These are phyloP conservation scores for Hyppa rectilinea DNA, from an alignment of 2,888 invertebrate genomes.

Conservation along the genomic window DNA sequence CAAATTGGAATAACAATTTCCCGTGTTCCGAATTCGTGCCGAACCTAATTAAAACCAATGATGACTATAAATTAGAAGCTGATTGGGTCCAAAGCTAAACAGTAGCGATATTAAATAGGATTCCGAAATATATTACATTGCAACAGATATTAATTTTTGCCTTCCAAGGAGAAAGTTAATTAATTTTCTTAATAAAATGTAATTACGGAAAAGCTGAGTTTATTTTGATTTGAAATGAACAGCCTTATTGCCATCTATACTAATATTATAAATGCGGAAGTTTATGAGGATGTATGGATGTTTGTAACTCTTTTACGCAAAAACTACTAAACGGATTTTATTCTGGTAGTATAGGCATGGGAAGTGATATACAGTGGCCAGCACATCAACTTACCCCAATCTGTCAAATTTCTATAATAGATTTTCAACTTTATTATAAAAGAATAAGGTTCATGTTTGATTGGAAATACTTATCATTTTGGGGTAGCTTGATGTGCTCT, in stretches of 20 bases:
- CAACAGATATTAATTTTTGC: conserved; percentile 57
- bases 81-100: conserved; percentile 48
- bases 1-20: conserved; percentile 44
- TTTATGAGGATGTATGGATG: too few species aligned
- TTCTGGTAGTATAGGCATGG: too few species aligned
- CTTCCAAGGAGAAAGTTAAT: conserved; percentile 52
- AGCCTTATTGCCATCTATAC: conserved; percentile 24
- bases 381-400: too few species aligned
- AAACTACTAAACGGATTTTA: too few species aligned
- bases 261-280: too few species aligned
- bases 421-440: too few species aligned
- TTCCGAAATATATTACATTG: conserved; percentile 54
- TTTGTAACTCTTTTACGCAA: too few species aligned
- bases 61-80: conserved; percentile 53
- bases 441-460: too few species aligned
- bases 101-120: conserved; percentile 44
- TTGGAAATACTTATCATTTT: too few species aligned
- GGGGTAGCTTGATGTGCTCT: too few species aligned
- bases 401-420: too few species aligned
- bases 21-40: conserved; percentile 17
- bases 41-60: conserved; percentile 59
- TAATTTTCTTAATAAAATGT: conserved; percentile 58
- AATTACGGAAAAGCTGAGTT: conserved; percentile 33
- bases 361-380: too few species aligned
- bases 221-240: conserved; percentile 53